These are phyloP conservation scores for Noctuana brunneofusca DNA, from an alignment of 2,888 invertebrate species.

Conservation along the genomic window DNA sequence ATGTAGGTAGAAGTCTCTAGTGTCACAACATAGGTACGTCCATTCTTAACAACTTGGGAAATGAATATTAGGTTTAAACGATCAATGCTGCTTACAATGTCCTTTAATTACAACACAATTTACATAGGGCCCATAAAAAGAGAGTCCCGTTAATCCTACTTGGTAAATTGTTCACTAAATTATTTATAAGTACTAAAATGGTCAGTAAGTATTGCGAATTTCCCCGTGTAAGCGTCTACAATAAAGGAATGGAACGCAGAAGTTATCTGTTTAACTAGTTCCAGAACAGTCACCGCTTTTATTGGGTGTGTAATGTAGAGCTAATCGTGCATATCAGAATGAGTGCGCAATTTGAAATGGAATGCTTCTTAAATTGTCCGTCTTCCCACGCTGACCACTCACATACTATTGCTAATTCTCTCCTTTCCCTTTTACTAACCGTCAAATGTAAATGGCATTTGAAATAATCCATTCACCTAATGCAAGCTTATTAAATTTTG, in stretches of 20 bases:
- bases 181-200: neutral
- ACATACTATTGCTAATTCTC: conserved; percentile 44
- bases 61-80: no score
- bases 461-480: conserved; percentile 43
- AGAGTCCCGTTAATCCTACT: neutral
- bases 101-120: neutral
- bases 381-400: conserved; percentile 43
- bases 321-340: conserved; percentile 23
- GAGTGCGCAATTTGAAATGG: conserved; percentile 24
- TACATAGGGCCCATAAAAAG: neutral
- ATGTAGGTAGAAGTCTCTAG: no score
- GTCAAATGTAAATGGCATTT: conserved; percentile 39
- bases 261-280: conserved; percentile 11
- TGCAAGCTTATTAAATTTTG: conserved; percentile 1
- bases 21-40: no score
- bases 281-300: conserved; percentile 17
- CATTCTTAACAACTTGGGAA: no score
- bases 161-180: neutral
- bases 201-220: conserved; percentile 1
- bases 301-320: conserved; percentile 21
- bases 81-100: neutral
- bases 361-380: conserved; percentile 37
- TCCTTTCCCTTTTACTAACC: conserved; percentile 49
- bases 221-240: neutral
- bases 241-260: conserved; percentile 10